phyloP scores from a whole-genome alignment of 2,113 vertebrate species.

The Bubo blakistoni region DNA sequence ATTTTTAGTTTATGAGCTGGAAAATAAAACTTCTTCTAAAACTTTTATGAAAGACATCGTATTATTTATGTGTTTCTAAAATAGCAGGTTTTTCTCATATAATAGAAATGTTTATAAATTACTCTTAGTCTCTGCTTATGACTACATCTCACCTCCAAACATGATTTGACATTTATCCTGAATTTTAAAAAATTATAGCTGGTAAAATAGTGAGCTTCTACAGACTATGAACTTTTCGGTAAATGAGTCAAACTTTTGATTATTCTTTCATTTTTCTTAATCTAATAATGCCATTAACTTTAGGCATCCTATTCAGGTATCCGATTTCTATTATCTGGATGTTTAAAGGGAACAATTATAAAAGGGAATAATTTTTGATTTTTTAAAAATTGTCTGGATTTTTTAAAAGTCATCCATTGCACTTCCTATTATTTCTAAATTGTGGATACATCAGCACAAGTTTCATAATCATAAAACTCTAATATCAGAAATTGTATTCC shows the following conservation, averaged over 20 bases:
- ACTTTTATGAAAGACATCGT: background rate
- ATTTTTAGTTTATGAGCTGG: constrained; percentile 12
- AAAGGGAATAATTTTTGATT: constrained; percentile 20
- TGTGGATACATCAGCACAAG: background rate
- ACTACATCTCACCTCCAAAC: background rate
- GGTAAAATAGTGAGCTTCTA: background rate
- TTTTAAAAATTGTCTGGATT: background rate
- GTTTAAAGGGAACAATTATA: constrained; percentile 10
- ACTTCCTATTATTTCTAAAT: constrained; percentile 12
- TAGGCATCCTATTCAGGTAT: constrained; percentile 1
- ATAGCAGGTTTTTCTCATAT: background rate
- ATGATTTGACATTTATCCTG: background rate
- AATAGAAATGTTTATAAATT: constrained; percentile 8
- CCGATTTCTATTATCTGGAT: background rate
- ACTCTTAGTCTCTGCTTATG: background rate
- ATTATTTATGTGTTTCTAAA: constrained; percentile 11
- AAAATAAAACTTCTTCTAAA: constrained; percentile 7
- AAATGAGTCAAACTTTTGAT: constrained; percentile 11
- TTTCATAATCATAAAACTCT: constrained; percentile 7
- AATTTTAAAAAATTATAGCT: background rate
- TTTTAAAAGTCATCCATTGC: background rate
- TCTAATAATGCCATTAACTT: constrained; percentile 12
- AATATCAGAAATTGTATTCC: background rate
- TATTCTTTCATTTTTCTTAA: background rate
- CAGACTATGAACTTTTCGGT: background rate